Conservation (phyloP, 2,888 invertebrate genomes). For the Perizoma flavofasciatum region DNA sequence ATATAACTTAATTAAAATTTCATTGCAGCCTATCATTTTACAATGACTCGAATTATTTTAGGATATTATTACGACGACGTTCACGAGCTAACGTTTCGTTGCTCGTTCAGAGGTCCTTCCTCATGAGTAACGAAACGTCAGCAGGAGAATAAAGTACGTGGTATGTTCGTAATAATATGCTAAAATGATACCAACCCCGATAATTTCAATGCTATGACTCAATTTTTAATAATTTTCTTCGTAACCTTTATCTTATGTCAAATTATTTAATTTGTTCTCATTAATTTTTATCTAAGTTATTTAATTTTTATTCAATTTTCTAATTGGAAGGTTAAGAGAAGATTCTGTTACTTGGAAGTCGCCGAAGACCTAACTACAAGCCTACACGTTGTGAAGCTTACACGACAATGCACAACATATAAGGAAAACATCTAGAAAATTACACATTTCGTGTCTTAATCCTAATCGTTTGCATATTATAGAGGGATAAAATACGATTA, state of each 20-base stretch:
- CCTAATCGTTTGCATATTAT: constrained; percentile 72
- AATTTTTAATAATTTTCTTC: constrained; percentile 53
- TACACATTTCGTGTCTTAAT: constrained; percentile 71
- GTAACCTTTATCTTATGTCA: constrained; percentile 45
- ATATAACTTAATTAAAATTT: constrained; percentile 47
- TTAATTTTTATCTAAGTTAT: constrained; percentile 63
- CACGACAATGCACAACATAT: constrained; percentile 77
- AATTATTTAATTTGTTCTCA: constrained; percentile 61
- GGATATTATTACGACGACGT: no score
- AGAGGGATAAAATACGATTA: constrained; percentile 76
- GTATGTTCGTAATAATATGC: no score
- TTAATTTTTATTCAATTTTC: constrained; percentile 63
- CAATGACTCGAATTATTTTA: constrained; percentile 7
- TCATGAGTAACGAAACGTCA: no score
- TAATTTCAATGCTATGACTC: constrained; percentile 11
- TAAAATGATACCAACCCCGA: no score
- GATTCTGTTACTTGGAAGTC: constrained; percentile 79
- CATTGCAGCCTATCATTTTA: constrained; percentile 37
- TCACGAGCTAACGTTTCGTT: no score
- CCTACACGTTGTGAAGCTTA: constrained; percentile 74
- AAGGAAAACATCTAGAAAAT: constrained; percentile 75
- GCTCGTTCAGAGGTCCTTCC: no score
- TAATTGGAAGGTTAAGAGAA: constrained; percentile 79
- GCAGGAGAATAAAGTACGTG: no score
- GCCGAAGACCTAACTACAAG: constrained; percentile 78